Evolutionary conservation across 2,888 invertebrate species (phyloP).

Genomic region (Brachylomia viminalis): DNA sequence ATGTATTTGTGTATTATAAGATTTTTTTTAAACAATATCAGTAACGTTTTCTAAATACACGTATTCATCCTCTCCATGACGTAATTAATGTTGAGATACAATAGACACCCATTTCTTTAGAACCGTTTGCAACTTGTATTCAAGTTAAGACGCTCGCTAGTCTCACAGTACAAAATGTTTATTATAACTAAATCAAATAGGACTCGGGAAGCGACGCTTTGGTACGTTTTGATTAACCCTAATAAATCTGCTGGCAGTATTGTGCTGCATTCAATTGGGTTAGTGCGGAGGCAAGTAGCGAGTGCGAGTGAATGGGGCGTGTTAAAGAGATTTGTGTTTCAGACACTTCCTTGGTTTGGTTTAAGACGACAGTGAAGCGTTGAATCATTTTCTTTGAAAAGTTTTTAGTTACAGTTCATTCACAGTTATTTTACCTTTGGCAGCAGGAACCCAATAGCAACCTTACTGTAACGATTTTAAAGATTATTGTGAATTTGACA

Average conservation of each 20-base stretch:
- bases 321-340: constrained; percentile 51
- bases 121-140: constrained; percentile 15
- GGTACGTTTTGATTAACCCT: constrained; percentile 79
- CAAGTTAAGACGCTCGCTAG: constrained; percentile 31
- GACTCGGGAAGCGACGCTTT: constrained; percentile 62
- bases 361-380: constrained; percentile 25
- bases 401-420: background rate
- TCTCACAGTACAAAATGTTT: constrained; percentile 69
- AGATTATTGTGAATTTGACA: no score
- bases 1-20: no score
- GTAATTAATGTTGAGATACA: background rate
- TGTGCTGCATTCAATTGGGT: constrained; percentile 64
- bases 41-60: background rate
- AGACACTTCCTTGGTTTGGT: constrained; percentile 32
- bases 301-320: constrained; percentile 57
- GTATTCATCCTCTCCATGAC: background rate
- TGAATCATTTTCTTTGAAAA: constrained; percentile 15
- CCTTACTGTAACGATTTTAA: no score
- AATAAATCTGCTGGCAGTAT: constrained; percentile 72
- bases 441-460: no score
- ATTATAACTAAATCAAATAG: constrained; percentile 75
- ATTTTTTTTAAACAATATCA: background rate
- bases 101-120: constrained; percentile 29
- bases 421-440: no score
- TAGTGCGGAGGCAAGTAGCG: constrained; percentile 45